phyloP scores from a whole-genome alignment of 2,888 invertebrate genomes.

The Xiphydria camelus region DNA sequence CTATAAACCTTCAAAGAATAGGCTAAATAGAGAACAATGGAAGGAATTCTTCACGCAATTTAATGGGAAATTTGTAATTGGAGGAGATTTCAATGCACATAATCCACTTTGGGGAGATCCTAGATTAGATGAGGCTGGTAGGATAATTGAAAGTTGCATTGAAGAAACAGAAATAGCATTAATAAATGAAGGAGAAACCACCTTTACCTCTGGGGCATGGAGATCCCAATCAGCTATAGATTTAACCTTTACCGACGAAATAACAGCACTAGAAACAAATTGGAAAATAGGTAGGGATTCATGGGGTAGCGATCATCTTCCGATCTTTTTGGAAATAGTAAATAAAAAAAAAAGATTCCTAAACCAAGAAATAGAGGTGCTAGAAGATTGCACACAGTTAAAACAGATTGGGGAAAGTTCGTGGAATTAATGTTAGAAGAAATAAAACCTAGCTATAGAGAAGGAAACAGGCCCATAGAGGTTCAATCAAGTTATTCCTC shows the following conservation, averaged over 20 bases:
- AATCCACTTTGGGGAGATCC: too few relatives aligned
- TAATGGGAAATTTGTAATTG: constrained; percentile 8
- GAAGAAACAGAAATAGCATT: too few relatives aligned
- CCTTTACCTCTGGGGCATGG: constrained; percentile 4
- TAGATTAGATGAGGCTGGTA: constrained; percentile 4
- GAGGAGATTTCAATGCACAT: too few relatives aligned
- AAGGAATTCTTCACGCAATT: constrained; percentile 12
- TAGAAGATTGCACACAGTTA: constrained; percentile 4
- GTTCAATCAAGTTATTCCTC: constrained; percentile 3
- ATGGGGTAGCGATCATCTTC: constrained; percentile 17
- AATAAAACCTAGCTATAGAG: not conserved
- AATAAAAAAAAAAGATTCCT: not conserved
- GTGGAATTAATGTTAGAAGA: not conserved
- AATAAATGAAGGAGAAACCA: constrained; percentile 9
- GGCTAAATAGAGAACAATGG: constrained; percentile 7
- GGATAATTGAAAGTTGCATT: constrained; percentile 3
- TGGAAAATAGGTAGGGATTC: constrained; percentile 9
- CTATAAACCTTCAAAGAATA: constrained; percentile 7
- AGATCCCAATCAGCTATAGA: constrained; percentile 11
- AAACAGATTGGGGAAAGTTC: constrained; percentile 8
- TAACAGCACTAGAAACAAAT: not conserved
- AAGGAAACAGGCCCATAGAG: not conserved
- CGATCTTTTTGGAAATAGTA: constrained; percentile 2
- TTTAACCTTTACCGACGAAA: constrained; percentile 5
- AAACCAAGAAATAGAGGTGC: not conserved